A percentile compares a stretch with the other conserved stretches of the same genome.
phyloP scores from a whole-genome alignment of 2,113 vertebrate genomes.

The Festucalex cinctus region DNA sequence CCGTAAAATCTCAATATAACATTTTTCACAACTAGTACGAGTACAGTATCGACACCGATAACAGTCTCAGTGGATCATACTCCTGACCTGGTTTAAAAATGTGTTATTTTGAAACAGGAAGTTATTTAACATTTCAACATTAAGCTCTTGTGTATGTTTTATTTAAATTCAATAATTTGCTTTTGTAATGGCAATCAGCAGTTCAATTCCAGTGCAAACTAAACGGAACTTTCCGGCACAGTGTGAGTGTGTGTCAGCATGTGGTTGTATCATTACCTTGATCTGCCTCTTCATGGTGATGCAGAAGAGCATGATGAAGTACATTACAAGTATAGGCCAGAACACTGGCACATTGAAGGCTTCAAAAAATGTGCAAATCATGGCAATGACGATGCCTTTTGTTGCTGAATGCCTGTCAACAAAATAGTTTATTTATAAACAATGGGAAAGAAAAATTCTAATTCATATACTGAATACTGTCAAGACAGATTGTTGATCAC shows the following conservation, averaged over 20 bases:
- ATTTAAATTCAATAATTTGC: no score
- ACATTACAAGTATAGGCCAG: conserved; percentile 99
- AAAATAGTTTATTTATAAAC: not conserved
- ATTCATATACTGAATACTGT: not conserved
- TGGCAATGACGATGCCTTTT: conserved; percentile 95
- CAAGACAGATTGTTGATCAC: not conserved
- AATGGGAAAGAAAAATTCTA: not conserved
- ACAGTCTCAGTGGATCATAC: no score
- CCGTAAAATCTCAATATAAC: no score
- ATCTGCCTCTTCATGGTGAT: conserved; percentile 99
- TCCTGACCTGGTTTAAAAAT: no score
- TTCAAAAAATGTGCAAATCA: conserved; percentile 97
- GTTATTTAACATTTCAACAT: no score
- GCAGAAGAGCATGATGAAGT: conserved; percentile 99
- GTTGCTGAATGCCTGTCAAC: conserved; percentile 91
- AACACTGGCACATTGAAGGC: conserved; percentile 98
- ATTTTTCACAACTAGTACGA: no score
- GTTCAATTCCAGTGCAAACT: not conserved
- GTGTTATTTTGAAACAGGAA: no score
- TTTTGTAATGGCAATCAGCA: not conserved
- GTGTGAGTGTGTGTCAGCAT: not conserved
- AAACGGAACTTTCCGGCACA: not conserved
- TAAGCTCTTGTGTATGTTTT: no score
- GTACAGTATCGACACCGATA: no score
- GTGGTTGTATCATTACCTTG: conserved; percentile 76